phyloP scores from a whole-genome alignment of 92 coral and sea anemone species.

The Meandrina meandrites region DNA sequence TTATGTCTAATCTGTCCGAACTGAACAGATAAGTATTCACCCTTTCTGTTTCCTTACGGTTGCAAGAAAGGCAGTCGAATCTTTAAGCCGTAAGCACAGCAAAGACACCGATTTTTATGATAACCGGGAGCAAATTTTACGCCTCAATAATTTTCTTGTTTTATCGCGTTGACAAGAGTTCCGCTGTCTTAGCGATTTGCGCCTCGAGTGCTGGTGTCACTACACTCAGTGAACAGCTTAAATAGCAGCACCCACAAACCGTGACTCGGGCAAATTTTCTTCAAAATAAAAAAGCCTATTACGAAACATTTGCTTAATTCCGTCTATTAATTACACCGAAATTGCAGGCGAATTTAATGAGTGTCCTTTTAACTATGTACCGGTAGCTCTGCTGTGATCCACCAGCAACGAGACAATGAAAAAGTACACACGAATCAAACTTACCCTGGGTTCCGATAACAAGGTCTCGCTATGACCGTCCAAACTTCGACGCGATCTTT shows the following conservation, averaged over 20 bases:
- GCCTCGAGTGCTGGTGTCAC: neutral
- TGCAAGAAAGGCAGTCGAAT: neutral
- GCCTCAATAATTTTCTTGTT: conserved; percentile 16
- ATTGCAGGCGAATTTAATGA: neutral
- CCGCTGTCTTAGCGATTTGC: conserved; percentile 25
- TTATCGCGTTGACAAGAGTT: neutral
- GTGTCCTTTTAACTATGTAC: conserved; percentile 1
- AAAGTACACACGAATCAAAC: conserved; percentile 9
- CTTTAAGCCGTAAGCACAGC: neutral
- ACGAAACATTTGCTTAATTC: neutral
- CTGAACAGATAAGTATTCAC: neutral
- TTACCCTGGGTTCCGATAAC: conserved; percentile 77
- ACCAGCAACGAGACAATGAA: conserved; percentile 27
- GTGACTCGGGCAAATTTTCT: neutral
- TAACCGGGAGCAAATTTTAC: neutral
- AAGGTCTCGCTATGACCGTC: conserved; percentile 68
- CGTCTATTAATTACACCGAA: neutral
- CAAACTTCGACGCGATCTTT: conserved; percentile 57
- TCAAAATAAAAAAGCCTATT: neutral
- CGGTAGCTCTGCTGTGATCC: conserved; percentile 10
- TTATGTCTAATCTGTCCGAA: no score
- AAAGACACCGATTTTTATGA: neutral
- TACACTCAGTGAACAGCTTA: conserved; percentile 21
- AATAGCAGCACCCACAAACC: conserved; percentile 12
- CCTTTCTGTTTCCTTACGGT: neutral